Conservation (phyloP, 2,797 vertebrate species). For the Rhynchonycteris naso region DNA sequence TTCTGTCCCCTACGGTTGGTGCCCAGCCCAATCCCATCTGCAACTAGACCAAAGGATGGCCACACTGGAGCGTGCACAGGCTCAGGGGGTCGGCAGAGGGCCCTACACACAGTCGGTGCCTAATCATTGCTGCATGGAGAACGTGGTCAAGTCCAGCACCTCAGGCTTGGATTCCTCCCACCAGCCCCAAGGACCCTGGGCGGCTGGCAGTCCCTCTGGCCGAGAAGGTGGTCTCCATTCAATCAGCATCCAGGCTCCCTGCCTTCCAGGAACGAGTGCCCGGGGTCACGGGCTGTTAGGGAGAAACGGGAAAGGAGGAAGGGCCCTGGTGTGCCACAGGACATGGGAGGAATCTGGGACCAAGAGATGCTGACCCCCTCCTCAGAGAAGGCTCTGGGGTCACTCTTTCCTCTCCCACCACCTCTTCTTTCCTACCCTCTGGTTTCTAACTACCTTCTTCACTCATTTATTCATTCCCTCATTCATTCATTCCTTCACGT, state of each 20-base stretch:
- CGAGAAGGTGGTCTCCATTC: background rate
- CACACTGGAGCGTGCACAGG: accelerated
- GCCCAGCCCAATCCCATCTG: background rate
- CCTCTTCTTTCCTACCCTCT: background rate
- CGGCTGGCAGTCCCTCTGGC: background rate
- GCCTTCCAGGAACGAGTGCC: background rate
- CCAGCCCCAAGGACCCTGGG: background rate
- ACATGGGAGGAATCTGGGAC: background rate
- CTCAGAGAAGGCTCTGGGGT: background rate
- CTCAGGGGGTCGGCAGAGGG: background rate
- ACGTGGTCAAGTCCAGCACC: background rate
- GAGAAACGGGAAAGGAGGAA: background rate
- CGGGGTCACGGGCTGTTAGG: background rate
- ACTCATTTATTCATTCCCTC: background rate
- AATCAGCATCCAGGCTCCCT: background rate
- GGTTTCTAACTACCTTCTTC: background rate
- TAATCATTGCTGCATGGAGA: background rate
- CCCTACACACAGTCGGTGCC: accelerated
- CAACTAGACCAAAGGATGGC: background rate
- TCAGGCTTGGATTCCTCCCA: background rate
- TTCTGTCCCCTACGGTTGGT: background rate
- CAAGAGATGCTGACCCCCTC: background rate
- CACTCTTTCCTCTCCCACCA: background rate
- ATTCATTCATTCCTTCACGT: background rate
- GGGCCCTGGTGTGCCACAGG: background rate